Percentiles rank a stretch among this genome's conserved stretches.
Conservation (phyloP, 2,888 invertebrate genomes). For the Pheosia tremula region DNA sequence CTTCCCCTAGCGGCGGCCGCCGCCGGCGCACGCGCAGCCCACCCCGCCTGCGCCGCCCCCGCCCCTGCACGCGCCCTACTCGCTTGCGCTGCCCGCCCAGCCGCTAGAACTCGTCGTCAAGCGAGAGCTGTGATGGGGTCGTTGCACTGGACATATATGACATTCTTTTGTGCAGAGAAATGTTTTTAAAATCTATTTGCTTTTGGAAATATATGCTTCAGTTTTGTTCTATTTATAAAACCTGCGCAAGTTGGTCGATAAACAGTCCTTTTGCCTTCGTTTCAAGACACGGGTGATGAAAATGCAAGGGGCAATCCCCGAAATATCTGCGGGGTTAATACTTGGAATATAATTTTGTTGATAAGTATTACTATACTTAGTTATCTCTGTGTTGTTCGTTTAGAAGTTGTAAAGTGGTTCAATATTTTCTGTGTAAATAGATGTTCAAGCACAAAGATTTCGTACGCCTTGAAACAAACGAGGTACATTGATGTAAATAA, state of each 20-base stretch:
- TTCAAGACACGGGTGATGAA: not conserved
- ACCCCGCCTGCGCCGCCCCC: conserved; percentile 88
- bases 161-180: not conserved
- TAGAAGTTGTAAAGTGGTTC: conserved; percentile 23
- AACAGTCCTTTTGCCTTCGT: not conserved
- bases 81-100: conserved; percentile 70
- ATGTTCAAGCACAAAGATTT: conserved; percentile 42
- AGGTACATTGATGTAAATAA: conserved; percentile 51
- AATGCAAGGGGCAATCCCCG: not conserved
- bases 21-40: conserved; percentile 88
- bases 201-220: not conserved
- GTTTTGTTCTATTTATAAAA: not conserved
- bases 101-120: conserved; percentile 79
- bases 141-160: conserved; percentile 14
- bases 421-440: conserved; percentile 30
- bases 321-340: conserved; percentile 3
- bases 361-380: conserved; percentile 8
- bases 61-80: conserved; percentile 82
- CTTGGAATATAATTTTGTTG: conserved; percentile 21
- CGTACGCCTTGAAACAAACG: conserved; percentile 49
- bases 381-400: conserved; percentile 14
- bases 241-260: not conserved
- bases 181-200: conserved; percentile 1
- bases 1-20: conserved; percentile 94
- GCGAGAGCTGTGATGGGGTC: conserved; percentile 68